phyloP scores from a whole-genome alignment of 2,113 vertebrate genomes.

The Chlamydotis undulata region DNA sequence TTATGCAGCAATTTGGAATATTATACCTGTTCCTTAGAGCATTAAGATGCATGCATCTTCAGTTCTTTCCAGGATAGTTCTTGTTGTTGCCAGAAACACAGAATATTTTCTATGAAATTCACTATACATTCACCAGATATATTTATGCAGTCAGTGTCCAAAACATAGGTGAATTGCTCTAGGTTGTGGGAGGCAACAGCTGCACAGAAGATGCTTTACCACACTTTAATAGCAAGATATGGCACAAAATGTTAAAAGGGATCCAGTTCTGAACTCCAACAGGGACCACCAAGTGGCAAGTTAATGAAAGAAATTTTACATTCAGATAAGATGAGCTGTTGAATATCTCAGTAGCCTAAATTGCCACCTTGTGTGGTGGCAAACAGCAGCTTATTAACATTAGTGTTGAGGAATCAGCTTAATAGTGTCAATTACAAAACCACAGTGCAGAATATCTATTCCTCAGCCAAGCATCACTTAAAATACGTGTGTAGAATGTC shows the following conservation, averaged over 20 bases:
- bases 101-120: not conserved
- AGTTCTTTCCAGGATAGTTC: not conserved
- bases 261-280: not conserved
- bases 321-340: not conserved
- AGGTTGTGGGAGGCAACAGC: not conserved
- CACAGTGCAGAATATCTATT: not conserved
- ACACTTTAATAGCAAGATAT: not conserved
- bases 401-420: not conserved
- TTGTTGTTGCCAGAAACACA: not conserved
- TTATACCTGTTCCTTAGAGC: not conserved
- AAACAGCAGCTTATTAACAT: not conserved
- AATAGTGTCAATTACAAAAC: not conserved
- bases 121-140: not conserved
- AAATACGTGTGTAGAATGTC: not conserved
- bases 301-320: not conserved
- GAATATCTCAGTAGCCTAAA: not conserved
- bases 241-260: not conserved
- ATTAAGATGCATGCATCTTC: not conserved
- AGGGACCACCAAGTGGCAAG: not conserved
- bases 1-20: not conserved
- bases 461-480: not conserved
- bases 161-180: not conserved
- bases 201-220: constrained; percentile 9
- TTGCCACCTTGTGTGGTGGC: not conserved
- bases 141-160: not conserved